These are phyloP conservation scores for Halictus rubicundus DNA, from an alignment of 1,140 invertebrate genomes.

Conservation along the genomic window DNA sequence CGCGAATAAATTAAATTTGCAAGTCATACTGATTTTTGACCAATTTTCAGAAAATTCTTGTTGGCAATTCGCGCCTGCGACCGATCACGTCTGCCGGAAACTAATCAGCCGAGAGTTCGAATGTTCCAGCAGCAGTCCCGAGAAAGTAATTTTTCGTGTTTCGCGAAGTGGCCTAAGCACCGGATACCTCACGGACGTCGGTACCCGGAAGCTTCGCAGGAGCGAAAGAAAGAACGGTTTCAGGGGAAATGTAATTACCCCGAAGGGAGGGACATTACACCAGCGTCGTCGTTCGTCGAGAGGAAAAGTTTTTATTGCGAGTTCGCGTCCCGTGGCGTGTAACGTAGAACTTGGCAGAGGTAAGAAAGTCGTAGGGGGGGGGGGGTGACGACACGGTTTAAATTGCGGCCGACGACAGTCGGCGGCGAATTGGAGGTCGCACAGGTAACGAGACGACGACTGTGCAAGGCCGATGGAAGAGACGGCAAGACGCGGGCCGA, in stretches of 20 bases:
- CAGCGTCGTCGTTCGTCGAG: neutral
- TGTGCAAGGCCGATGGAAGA: neutral
- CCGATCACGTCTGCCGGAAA: no score
- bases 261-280: neutral
- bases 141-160: no score
- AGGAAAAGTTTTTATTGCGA: slow-evolving; percentile 29
- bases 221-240: neutral
- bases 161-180: neutral
- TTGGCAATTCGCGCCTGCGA: no score
- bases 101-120: no score
- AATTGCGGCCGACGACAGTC: slow-evolving; percentile 41
- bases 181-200: neutral
- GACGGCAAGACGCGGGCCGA: neutral
- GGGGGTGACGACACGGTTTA: slow-evolving; percentile 39
- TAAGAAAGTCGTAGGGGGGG: slow-evolving; percentile 26
- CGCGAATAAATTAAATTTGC: no score
- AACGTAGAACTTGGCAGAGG: slow-evolving; percentile 32
- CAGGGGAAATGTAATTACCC: slow-evolving; percentile 3
- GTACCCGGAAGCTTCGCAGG: neutral
- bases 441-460: slow-evolving; percentile 48
- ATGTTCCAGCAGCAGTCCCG: no score
- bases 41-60: no score
- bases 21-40: no score
- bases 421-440: slow-evolving; percentile 46
- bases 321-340: neutral